Evolutionary conservation across 2,888 invertebrate species (phyloP).

Genomic region (Cabera pusaria): DNA sequence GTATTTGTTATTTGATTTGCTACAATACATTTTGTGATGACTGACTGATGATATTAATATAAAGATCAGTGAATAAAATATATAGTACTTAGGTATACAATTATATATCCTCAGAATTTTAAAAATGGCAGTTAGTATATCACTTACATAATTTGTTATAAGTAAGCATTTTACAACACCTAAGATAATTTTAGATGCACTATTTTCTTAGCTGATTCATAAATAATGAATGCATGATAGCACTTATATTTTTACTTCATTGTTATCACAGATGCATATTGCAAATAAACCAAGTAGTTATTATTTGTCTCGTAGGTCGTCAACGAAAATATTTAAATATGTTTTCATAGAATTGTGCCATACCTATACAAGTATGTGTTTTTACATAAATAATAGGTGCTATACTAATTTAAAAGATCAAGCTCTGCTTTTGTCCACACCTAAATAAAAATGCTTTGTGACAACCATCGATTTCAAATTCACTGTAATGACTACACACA

Average conservation of each 20-base stretch:
- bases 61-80: too few species aligned
- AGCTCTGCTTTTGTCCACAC: conserved; percentile 48
- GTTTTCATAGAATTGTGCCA: too few species aligned
- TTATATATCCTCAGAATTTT: conserved; percentile 21
- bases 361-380: conserved; percentile 1
- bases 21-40: too few species aligned
- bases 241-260: conserved; percentile 42
- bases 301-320: too few species aligned
- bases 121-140: conserved; percentile 73
- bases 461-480: conserved; percentile 40
- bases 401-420: too few species aligned
- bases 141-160: conserved; percentile 51
- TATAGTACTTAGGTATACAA: too few species aligned
- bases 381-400: conserved; percentile 10
- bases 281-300: conserved; percentile 49
- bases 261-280: conserved; percentile 76
- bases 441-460: conserved; percentile 64
- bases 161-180: conserved; percentile 48
- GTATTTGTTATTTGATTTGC: too few species aligned
- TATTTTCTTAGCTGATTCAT: conserved; percentile 4
- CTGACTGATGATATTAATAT: too few species aligned
- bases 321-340: too few species aligned
- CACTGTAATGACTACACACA: conserved; percentile 13
- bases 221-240: conserved; percentile 20
- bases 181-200: conserved; percentile 26